Evolutionary conservation across 2,888 invertebrate genomes (phyloP).

Genomic region (Helicoverpa assulta): DNA sequence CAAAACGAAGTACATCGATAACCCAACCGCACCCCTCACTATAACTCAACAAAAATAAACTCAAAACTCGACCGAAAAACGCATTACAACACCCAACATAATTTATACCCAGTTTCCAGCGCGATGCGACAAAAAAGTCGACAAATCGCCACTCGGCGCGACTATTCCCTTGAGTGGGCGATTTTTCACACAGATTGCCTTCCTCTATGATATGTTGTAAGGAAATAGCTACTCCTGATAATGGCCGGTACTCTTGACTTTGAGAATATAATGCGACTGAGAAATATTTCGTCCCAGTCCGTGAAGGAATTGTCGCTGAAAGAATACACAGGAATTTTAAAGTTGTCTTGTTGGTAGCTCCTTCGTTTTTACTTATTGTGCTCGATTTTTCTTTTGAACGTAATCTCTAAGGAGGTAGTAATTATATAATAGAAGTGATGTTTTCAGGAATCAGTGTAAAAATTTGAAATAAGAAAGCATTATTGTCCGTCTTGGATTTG

Average conservation of each 20-base stretch:
- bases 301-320: constrained; percentile 20
- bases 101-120: constrained; percentile 59
- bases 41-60: constrained; percentile 51
- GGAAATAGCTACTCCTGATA: constrained; percentile 57
- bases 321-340: constrained; percentile 2
- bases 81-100: constrained; percentile 47
- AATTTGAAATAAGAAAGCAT: too few relatives aligned
- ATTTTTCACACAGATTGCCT: constrained; percentile 68
- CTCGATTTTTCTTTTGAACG: neutral
- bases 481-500: too few relatives aligned
- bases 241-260: constrained; percentile 47
- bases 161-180: constrained; percentile 60
- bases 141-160: constrained; percentile 71
- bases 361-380: neutral
- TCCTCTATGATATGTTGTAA: constrained; percentile 52
- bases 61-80: constrained; percentile 50
- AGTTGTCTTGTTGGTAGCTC: neutral
- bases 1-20: constrained; percentile 13
- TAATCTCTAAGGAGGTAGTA: neutral
- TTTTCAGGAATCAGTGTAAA: too few relatives aligned
- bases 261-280: constrained; percentile 45
- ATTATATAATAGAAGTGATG: too few relatives aligned
- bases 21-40: constrained; percentile 21
- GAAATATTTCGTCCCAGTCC: constrained; percentile 23
- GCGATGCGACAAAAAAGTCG: constrained; percentile 68